Conservation (phyloP, 2,113 vertebrate species). For the Amphiprion percula region DNA sequence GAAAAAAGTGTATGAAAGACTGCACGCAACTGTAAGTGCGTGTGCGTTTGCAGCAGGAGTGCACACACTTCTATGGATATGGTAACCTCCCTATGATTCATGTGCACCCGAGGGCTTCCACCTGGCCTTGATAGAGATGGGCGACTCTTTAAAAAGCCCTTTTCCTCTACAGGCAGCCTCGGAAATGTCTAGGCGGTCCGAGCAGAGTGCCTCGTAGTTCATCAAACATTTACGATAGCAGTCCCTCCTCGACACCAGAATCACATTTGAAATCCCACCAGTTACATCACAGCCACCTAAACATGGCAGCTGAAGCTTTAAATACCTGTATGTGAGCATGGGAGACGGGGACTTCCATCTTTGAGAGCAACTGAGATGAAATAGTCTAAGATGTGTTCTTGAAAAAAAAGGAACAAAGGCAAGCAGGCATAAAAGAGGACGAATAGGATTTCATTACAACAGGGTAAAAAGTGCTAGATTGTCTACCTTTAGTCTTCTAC, state of each 20-base stretch:
- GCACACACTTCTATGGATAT: constrained; percentile 23
- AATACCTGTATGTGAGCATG: constrained; percentile 50
- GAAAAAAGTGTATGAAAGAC: constrained; percentile 18
- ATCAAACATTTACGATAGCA: constrained; percentile 75
- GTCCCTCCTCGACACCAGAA: constrained; percentile 66
- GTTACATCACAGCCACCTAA: constrained; percentile 58
- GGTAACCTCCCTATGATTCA: constrained; percentile 56
- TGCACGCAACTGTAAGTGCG: constrained; percentile 5
- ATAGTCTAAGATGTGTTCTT: constrained; percentile 17
- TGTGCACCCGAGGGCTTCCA: constrained; percentile 61
- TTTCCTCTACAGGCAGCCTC: constrained; percentile 50
- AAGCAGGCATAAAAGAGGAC: not conserved
- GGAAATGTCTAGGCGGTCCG: constrained; percentile 24
- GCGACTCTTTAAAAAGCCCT: constrained; percentile 57
- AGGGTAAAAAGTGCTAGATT: too few relatives aligned
- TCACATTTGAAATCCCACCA: constrained; percentile 74
- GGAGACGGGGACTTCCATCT: constrained; percentile 30
- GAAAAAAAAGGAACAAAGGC: constrained; percentile 4
- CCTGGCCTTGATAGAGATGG: constrained; percentile 53
- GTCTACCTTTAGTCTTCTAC: too few relatives aligned
- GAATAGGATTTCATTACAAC: not conserved
- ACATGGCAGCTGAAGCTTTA: constrained; percentile 66
- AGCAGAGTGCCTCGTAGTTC: constrained; percentile 57
- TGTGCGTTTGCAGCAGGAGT: constrained; percentile 2
- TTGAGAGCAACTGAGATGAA: constrained; percentile 11